These are phyloP conservation scores for Carcinoscorpius rotundicauda DNA, from an alignment of 1,140 invertebrate species.

Conservation along the genomic window DNA sequence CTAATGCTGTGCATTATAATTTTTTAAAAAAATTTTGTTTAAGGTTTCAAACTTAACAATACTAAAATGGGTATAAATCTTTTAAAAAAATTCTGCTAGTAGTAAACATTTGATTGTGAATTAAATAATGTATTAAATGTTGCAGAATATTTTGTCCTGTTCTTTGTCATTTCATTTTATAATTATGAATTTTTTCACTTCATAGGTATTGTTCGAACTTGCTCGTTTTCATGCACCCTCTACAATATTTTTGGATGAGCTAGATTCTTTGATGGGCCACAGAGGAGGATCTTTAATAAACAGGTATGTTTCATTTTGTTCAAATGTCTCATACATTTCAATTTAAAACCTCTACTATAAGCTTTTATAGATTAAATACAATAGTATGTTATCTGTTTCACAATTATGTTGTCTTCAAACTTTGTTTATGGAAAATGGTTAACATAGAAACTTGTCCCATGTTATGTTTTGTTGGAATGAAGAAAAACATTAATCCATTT, in stretches of 20 bases:
- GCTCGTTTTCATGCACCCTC: slow-evolving; percentile 75
- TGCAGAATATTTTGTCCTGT: slow-evolving; percentile 30
- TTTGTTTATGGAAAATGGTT: too few species aligned
- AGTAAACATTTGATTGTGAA: too few species aligned
- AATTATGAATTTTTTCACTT: too few species aligned
- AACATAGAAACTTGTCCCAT: too few species aligned
- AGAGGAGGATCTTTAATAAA: slow-evolving; percentile 27
- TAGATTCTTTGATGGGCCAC: slow-evolving; percentile 73
- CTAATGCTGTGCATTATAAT: too few species aligned
- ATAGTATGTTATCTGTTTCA: not conserved
- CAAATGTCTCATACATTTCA: not conserved
- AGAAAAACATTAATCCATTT: too few species aligned
- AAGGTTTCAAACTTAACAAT: too few species aligned
- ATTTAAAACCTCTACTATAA: not conserved
- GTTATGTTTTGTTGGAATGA: too few species aligned
- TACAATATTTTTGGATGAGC: slow-evolving; percentile 90
- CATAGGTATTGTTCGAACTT: slow-evolving; percentile 74
- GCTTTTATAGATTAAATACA: not conserved
- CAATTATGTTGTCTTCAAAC: too few species aligned
- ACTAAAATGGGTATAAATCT: too few species aligned
- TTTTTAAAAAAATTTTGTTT: too few species aligned
- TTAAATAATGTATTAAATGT: not conserved
- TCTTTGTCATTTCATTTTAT: slow-evolving; percentile 32
- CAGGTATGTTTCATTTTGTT: slow-evolving; percentile 10
- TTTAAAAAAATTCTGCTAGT: too few species aligned